phyloP scores from a whole-genome alignment of 1,140 invertebrate species.

The Drosophila ambigua region DNA sequence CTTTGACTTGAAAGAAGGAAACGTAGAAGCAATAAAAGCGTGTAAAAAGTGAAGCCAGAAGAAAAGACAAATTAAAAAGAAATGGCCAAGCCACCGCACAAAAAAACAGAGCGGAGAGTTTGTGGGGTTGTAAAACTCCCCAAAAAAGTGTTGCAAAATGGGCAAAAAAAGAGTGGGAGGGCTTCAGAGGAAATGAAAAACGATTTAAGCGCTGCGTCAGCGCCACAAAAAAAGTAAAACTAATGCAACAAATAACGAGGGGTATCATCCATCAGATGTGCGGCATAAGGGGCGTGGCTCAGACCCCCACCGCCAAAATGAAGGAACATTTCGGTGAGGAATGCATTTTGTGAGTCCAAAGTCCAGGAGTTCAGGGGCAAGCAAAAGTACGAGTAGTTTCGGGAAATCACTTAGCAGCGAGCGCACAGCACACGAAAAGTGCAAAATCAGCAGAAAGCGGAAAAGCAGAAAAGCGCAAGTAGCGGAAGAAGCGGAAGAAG shows the following conservation, averaged over 20 bases:
- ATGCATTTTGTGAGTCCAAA: conserved; percentile 19
- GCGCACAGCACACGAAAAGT: conserved; percentile 48
- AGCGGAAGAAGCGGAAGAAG: conserved; percentile 3
- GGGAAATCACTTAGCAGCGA: conserved; percentile 51
- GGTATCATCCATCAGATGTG: conserved; percentile 59
- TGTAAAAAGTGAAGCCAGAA: background rate
- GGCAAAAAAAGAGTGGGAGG: conserved; percentile 1
- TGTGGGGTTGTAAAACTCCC: conserved; percentile 1
- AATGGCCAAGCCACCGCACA: conserved; percentile 4
- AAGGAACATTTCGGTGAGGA: background rate
- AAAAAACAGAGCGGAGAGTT: background rate
- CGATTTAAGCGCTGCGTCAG: conserved; percentile 61
- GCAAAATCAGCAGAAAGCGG: conserved; percentile 54
- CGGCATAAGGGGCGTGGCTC: background rate
- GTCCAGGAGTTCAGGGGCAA: conserved; percentile 2
- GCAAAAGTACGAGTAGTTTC: conserved; percentile 51
- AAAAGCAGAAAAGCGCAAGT: background rate
- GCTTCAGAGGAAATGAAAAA: conserved; percentile 17
- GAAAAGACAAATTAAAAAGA: conserved; percentile 23
- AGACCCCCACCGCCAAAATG: background rate
- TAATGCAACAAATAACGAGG: conserved; percentile 64
- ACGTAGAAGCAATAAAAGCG: background rate
- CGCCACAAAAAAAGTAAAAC: conserved; percentile 25
- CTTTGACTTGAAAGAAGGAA: background rate
- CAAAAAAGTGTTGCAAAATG: conserved; percentile 4